Percentiles rank a stretch among this genome's conserved stretches.
phyloP scores from a whole-genome alignment of 2,113 vertebrate genomes.

The Orthonyx spaldingii region DNA sequence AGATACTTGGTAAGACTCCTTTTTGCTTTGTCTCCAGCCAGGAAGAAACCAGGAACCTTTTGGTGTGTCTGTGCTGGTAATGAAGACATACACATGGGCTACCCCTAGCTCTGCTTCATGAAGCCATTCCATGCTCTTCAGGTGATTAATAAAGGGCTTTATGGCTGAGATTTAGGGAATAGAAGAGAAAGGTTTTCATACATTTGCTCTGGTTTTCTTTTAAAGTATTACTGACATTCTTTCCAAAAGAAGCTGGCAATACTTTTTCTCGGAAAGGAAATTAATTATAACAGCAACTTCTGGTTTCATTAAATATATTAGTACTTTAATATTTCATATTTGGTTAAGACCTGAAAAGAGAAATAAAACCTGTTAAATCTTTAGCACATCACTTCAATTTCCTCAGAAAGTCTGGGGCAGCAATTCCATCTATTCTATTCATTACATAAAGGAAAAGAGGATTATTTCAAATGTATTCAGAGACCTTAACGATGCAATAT shows the following conservation, averaged over 20 bases:
- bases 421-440: slow-evolving; percentile 43
- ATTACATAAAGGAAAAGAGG: slow-evolving; percentile 19
- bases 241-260: background rate
- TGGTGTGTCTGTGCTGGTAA: background rate
- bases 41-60: background rate
- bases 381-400: slow-evolving; percentile 44
- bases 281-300: slow-evolving; percentile 32
- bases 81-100: background rate
- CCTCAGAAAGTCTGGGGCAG: slow-evolving; percentile 31
- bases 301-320: slow-evolving; percentile 31
- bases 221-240: background rate
- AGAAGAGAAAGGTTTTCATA: background rate
- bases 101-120: background rate
- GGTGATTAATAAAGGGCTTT: background rate
- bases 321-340: slow-evolving; percentile 47
- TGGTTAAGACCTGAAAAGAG: slow-evolving; percentile 37
- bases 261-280: slow-evolving; percentile 6
- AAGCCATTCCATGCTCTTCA: background rate
- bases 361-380: slow-evolving; percentile 59
- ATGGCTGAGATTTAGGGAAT: background rate
- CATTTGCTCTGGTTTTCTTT: background rate
- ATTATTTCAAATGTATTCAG: slow-evolving; percentile 38
- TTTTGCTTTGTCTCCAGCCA: background rate
- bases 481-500: slow-evolving; percentile 24
- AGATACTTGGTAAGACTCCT: background rate